Evolutionary conservation across 2,113 vertebrate species (phyloP), one percentile per base, ranked within the genome.

Genomic region (Pedetes capensis): DNA sequence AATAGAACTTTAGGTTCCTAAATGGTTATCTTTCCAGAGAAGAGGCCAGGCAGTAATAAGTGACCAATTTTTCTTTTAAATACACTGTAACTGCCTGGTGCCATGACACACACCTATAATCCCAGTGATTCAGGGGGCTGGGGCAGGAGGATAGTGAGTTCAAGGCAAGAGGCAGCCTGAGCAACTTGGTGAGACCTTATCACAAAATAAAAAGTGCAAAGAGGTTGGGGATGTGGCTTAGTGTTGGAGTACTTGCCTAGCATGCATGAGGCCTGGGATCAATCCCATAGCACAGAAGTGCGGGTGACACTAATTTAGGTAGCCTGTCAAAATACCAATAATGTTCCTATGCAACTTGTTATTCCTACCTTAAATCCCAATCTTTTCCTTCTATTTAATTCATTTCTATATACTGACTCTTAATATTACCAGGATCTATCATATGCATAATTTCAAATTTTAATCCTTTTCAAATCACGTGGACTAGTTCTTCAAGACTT

Each of bases 301-400:
- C n/a, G n/a, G n/a, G n/a, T n/a, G n/a, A n/a, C n/a, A n/a, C n/a
- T n/a, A n/a, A n/a, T n/a, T n/a, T n/a, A n/a, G 74, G 39, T 20
- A 51, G 25, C 1, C n/a, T 82, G 20, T 32, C 25, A 53, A 18
- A 2, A 5, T 1, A 42, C 37, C 18, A 64, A 18, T 1, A 3
- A 39, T 9, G 22, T 5, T 51, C 3, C 37, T 47, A 20, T 2
- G 0, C 8, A 34, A 12, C 16, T 6, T 16, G 2, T 51, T 80
- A 6, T 49, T 78, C 23, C 11, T 78, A 6, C 9, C 11, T 39
- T 13, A 44, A 2, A 44, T 71, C 22, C 23, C 2, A n/a, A 22
- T 8, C 13, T n/a, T 69, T 79, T 69, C 8, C 29, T 34, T 72
- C 6, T 83, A 1, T 57, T 91, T 85, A 55, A 32, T 75, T 91